Conservation (phyloP, 2,888 invertebrate genomes). For the Hipparchia semele region DNA sequence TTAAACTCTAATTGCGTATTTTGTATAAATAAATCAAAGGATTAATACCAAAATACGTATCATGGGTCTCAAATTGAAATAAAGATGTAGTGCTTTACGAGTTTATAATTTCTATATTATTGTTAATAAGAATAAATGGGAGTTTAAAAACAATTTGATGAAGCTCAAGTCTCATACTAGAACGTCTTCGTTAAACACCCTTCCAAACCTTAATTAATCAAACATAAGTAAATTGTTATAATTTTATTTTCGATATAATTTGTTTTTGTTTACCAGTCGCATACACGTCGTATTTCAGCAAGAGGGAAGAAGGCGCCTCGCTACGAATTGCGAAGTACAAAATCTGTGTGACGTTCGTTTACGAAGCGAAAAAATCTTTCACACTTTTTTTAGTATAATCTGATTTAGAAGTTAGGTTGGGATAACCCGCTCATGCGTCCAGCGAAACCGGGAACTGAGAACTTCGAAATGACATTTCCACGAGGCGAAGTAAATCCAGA, state of each 20-base stretch:
- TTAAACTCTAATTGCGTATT: constrained; percentile 23
- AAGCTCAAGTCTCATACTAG: background rate
- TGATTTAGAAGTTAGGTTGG: constrained; percentile 40
- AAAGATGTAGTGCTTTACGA: too few species aligned
- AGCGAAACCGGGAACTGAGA: constrained; percentile 43
- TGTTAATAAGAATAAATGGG: background rate
- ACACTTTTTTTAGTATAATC: constrained; percentile 59
- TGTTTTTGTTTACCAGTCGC: background rate
- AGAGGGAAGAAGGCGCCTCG: background rate
- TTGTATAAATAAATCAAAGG: too few species aligned
- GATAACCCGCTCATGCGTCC: constrained; percentile 45
- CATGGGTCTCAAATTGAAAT: background rate
- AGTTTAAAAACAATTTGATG: background rate
- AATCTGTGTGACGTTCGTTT: background rate
- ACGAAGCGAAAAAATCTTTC: constrained; percentile 62
- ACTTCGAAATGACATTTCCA: constrained; percentile 76
- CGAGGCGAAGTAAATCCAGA: constrained; percentile 73
- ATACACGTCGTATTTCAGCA: background rate
- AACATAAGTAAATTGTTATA: background rate
- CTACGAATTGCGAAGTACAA: background rate
- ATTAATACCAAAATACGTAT: too few species aligned
- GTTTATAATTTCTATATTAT: too few species aligned
- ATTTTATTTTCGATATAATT: background rate
- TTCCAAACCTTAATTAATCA: background rate
- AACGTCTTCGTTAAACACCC: background rate